Conservation (phyloP, 2,888 invertebrate species). For the Phengaris alcon region DNA sequence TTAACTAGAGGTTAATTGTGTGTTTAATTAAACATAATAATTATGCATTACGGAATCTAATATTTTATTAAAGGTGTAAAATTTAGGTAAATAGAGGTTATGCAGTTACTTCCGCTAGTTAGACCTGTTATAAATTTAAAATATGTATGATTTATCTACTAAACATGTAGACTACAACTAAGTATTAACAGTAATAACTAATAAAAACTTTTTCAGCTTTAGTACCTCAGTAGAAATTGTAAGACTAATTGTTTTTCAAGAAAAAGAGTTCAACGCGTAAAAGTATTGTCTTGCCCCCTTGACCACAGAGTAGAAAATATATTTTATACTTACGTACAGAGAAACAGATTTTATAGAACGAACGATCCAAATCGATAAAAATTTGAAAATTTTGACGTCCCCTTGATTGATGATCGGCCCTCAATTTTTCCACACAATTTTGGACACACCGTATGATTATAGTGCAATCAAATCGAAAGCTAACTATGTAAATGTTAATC, state of each 20-base stretch:
- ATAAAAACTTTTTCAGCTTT: not conserved
- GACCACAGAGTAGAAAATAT: too few species aligned
- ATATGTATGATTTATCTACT: not conserved
- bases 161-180: not conserved
- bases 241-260: not conserved
- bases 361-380: too few species aligned
- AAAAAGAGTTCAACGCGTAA: constrained; percentile 14
- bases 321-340: too few species aligned
- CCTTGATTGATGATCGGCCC: too few species aligned
- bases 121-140: not conserved
- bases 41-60: not conserved
- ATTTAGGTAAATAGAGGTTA: constrained; percentile 15
- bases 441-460: too few species aligned
- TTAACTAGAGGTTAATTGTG: constrained; percentile 23
- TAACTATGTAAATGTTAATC: too few species aligned
- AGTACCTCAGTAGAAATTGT: not conserved
- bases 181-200: not conserved
- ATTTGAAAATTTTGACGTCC: too few species aligned
- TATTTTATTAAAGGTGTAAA: constrained; percentile 9
- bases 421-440: too few species aligned
- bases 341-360: too few species aligned
- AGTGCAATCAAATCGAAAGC: too few species aligned
- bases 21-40: constrained; percentile 21
- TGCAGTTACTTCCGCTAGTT: constrained; percentile 3
- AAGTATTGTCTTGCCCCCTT: not conserved